phyloP scores from a whole-genome alignment of 2,113 vertebrate species.

The Anolis carolinensis region DNA sequence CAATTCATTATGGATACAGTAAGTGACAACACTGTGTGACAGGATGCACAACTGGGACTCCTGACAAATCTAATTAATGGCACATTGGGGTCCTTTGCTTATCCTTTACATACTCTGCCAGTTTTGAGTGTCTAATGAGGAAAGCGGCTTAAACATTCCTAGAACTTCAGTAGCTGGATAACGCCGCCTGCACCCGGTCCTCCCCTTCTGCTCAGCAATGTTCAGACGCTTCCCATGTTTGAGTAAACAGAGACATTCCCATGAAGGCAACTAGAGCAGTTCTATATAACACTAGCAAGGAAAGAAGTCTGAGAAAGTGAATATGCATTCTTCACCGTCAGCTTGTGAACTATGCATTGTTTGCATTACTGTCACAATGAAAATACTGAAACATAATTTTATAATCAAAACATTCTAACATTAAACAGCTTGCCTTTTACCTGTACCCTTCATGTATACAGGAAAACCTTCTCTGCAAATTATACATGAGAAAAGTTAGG shows the following conservation, averaged over 20 bases:
- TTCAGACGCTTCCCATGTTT: slow-evolving; percentile 42
- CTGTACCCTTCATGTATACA: not conserved
- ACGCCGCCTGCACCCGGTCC: slow-evolving; percentile 53
- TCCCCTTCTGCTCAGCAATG: slow-evolving; percentile 46
- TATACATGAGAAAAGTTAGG: not conserved
- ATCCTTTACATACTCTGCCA: slow-evolving; percentile 62
- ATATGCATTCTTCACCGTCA: not conserved
- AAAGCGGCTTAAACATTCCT: slow-evolving; percentile 64
- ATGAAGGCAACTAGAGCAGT: not conserved
- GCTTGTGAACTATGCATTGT: not conserved
- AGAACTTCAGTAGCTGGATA: slow-evolving; percentile 64
- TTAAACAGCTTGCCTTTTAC: too few species aligned
- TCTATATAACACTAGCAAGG: not conserved
- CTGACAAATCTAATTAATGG: slow-evolving; percentile 74
- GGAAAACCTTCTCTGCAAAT: not conserved
- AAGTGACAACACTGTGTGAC: slow-evolving; percentile 73
- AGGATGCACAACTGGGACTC: slow-evolving; percentile 66
- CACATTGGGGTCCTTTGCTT: slow-evolving; percentile 67
- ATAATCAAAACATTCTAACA: too few species aligned
- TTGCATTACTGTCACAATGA: not conserved
- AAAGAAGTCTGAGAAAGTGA: not conserved
- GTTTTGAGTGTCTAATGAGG: slow-evolving; percentile 54
- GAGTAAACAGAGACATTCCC: slow-evolving; percentile 34
- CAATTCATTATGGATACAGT: slow-evolving; percentile 71
- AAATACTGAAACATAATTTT: not conserved